Evolutionary conservation across 2,888 invertebrate species (phyloP), one percentile per base, ranked within the genome.

Genomic region (Cylloceria caligata): DNA sequence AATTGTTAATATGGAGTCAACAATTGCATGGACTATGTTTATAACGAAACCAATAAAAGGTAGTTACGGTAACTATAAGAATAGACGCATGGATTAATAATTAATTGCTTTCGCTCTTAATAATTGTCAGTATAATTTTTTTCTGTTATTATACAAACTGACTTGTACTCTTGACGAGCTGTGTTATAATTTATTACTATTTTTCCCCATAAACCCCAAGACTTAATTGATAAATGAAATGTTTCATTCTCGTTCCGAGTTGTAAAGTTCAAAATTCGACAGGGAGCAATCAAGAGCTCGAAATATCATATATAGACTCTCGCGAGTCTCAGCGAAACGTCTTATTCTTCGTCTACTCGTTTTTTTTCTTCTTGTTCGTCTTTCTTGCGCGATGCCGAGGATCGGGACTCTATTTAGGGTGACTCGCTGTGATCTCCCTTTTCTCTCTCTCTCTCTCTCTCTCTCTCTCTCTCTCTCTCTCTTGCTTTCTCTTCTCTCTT

Each of bases 401-500:
- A 83, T 81, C 81, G 85, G 73, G 83, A 86, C 88, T 87, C 88
- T 89, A 90, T 89, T 90, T 90, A 88, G 88, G 87, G 89, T 89
- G 88, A 86, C 86, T 86, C 69, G 62, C 62, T 67, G 64, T 67
- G 57, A 76, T 74, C 62, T 77, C 74, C 73, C 72, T 65, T 47
- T 62, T 65, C 67, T 52, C 55, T 39, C 65, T 74, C 80, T 77
- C 49, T 64, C 73, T 42, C 57, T 69, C 75, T 67, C 21, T 77
- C 39, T 77, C 76, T 68, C n/a, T 68, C 67, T 62, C 76, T 72
- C 52, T 69, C 55, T 39, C 65, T 74, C 80, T 77, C 49, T 64
- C 73, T 42, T 64, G 71, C 75, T 67, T 27, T 77, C 39, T 77
- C 76, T 68, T 68, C 67, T 62, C 76, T 72, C 52, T 69, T 62